A percentile compares a stretch with the other conserved stretches of the same genome.
These are phyloP conservation scores for Himalopsyche japonica DNA, from an alignment of 2,888 invertebrate species.

Conservation along the genomic window DNA sequence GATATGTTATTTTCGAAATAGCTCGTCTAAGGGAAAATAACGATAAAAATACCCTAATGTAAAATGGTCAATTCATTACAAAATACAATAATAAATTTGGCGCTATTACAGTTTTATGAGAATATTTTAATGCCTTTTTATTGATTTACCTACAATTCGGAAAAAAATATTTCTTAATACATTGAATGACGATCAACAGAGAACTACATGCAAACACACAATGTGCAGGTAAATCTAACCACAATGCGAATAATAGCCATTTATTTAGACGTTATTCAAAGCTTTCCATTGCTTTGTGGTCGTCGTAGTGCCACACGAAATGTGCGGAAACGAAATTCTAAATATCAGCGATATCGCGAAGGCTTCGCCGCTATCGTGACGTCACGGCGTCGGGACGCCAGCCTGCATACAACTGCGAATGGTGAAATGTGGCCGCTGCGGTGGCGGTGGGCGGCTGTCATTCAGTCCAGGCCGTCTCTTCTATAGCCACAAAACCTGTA, in stretches of 20 bases:
- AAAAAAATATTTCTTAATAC: no score
- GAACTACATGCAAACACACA: no score
- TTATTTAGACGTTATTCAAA: not conserved
- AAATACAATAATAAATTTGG: no score
- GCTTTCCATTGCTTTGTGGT: not conserved
- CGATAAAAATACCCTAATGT: no score
- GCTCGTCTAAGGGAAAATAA: no score
- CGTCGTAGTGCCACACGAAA: not conserved
- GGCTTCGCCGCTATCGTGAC: constrained; percentile 23
- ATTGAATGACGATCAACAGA: no score
- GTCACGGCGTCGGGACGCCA: constrained; percentile 9
- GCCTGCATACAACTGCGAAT: not conserved
- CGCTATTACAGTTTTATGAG: no score
- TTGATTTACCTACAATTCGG: no score
- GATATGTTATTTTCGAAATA: no score
- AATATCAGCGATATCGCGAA: constrained; percentile 6
- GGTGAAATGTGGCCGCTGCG: not conserved
- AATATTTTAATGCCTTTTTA: no score
- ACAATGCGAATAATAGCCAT: not conserved
- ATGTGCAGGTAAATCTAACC: no score
- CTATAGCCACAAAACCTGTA: constrained; percentile 4
- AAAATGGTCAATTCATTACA: no score
- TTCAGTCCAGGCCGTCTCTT: not conserved
- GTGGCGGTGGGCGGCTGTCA: constrained; percentile 17
- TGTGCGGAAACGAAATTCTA: not conserved